phyloP scores from a whole-genome alignment of 2,888 invertebrate species.

The Melanotus villosus region DNA sequence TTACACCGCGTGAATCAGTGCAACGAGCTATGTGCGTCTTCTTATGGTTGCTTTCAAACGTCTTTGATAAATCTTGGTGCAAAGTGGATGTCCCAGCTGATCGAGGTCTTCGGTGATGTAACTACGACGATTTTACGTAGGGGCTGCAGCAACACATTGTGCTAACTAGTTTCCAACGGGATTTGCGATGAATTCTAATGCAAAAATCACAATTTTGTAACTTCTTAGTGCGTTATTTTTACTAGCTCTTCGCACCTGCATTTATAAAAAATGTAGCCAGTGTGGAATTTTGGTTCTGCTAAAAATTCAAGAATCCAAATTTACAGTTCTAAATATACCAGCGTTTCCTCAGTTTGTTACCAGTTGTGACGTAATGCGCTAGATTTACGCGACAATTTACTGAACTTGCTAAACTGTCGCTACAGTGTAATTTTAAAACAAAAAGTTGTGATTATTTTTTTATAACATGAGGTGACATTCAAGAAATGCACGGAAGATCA shows the following conservation, averaged over 20 bases:
- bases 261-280: constrained; percentile 40
- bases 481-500: constrained; percentile 47
- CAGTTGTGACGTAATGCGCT: constrained; percentile 38
- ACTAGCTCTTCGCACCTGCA: constrained; percentile 36
- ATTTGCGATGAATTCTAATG: constrained; percentile 12
- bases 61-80: neutral
- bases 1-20: constrained; percentile 42
- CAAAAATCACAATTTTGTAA: neutral
- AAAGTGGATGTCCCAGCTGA: constrained; percentile 10
- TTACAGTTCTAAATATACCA: constrained; percentile 46
- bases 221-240: constrained; percentile 28
- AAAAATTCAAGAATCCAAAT: constrained; percentile 43
- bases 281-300: constrained; percentile 34
- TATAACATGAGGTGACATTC: constrained; percentile 26
- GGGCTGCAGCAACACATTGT: neutral
- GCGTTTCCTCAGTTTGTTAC: constrained; percentile 39
- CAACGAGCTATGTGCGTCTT: constrained; percentile 7
- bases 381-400: constrained; percentile 35
- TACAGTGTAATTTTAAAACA: constrained; percentile 5
- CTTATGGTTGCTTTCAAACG: constrained; percentile 3
- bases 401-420: neutral
- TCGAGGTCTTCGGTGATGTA: constrained; percentile 18
- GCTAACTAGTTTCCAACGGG: neutral
- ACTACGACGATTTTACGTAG: neutral
- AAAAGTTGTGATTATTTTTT: neutral